Conservation (phyloP, 2,888 invertebrate genomes). For the Xanthorhoe spadicearia region DNA sequence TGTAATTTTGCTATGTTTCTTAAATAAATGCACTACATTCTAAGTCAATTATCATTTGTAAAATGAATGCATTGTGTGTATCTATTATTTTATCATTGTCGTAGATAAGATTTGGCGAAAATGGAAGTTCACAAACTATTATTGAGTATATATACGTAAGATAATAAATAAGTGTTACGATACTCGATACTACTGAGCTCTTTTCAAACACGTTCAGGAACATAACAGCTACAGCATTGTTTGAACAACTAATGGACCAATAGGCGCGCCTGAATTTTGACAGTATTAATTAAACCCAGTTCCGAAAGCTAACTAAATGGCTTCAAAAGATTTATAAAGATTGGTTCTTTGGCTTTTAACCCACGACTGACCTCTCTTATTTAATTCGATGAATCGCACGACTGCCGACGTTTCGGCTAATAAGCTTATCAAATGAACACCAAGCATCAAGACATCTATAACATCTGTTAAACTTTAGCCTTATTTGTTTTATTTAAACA, state of each 20-base stretch:
- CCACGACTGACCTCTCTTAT: constrained; percentile 31
- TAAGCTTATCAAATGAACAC: constrained; percentile 27
- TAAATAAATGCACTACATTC: constrained; percentile 6
- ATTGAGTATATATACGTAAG: not conserved
- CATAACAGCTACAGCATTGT: constrained; percentile 61
- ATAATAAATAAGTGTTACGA: no score
- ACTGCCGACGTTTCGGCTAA: constrained; percentile 12
- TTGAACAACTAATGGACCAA: constrained; percentile 75
- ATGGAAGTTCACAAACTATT: constrained; percentile 23
- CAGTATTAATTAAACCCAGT: constrained; percentile 58
- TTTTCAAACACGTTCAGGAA: constrained; percentile 51
- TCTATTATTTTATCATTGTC: not conserved
- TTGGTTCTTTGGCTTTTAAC: constrained; percentile 23
- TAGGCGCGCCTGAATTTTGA: constrained; percentile 59
- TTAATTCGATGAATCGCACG: constrained; percentile 30
- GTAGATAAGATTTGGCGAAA: constrained; percentile 1
- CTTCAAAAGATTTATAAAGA: constrained; percentile 12
- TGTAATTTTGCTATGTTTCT: constrained; percentile 8
- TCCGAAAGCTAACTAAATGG: constrained; percentile 11
- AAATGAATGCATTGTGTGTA: not conserved
- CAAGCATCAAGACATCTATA: not conserved
- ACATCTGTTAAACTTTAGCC: not conserved
- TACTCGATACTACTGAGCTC: constrained; percentile 6
- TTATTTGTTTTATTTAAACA: not conserved
- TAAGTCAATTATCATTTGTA: not conserved